Conservation (phyloP, 2,113 vertebrate genomes). For the Columbina picui region DNA sequence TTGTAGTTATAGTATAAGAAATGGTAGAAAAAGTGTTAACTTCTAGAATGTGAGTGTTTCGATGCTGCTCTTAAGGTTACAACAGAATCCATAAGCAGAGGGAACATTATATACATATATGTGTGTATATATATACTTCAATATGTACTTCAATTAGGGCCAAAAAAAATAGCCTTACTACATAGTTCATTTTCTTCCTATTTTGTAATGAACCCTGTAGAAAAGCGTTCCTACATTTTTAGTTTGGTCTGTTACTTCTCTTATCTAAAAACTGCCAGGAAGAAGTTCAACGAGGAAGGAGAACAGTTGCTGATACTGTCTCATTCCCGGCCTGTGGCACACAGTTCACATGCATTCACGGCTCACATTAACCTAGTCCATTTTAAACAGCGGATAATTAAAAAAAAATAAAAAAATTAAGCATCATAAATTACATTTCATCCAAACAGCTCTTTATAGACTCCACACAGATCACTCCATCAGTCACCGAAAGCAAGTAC, state of each 20-base stretch:
- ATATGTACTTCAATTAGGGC: neutral
- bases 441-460: conserved; percentile 25
- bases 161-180: neutral
- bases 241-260: neutral
- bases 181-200: neutral
- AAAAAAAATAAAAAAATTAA: neutral
- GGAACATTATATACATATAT: neutral
- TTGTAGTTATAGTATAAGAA: neutral
- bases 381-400: conserved; percentile 9
- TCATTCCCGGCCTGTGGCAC: neutral
- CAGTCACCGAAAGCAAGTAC: conserved; percentile 59
- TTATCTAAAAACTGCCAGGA: neutral
- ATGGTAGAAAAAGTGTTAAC: neutral
- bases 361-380: neutral
- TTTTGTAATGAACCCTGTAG: neutral
- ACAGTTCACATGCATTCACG: neutral
- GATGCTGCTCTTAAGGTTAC: neutral
- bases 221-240: neutral
- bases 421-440: conserved; percentile 29
- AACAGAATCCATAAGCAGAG: neutral
- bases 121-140: neutral
- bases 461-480: conserved; percentile 37
- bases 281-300: accelerated
- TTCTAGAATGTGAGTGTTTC: neutral
- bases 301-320: neutral